Evolutionary conservation across 2,113 vertebrate genomes (phyloP), one percentile per base, ranked within the genome.

Genomic region (Corynorhinus townsendii): DNA sequence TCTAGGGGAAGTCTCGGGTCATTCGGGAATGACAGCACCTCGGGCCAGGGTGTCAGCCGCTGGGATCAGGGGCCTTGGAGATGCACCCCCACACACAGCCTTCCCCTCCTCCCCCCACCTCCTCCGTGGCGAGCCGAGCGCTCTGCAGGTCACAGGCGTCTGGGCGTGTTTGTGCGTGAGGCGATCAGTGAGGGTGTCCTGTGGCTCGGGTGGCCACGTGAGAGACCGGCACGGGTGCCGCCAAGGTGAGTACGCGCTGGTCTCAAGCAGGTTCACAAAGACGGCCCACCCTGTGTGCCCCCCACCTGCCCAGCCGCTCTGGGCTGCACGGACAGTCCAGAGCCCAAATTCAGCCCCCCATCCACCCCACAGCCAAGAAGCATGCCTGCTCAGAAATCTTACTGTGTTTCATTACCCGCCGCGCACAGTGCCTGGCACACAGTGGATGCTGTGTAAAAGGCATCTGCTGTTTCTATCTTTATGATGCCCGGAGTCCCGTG

Each of bases 221-320:
- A 97, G 98, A 98, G 97, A 96, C 91, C 94, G 95, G 97, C 97
- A 95, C 98, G 97, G 98, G 97, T 98, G 96, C 98, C 93, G 95
- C 43, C 59, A 98, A 99, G 99, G 99, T 99, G 99, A 99, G 99
- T 99, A 98, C 98, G 93, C 96, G 95, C 98, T 98, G 97, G 97
- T 98, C 98, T 98, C 97, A 95, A 98, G 98, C 96, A 40, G 89
- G 97, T 98, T 98, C 98, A 98, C 98, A 98, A 96, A 98, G 92
- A 98, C 98, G 98, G 98, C 98, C 98, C 99, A 99, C 98, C 99
- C 99, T 99, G 99, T 96, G 96, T 96, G 93, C 40, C 64, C 94
- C 49, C 93, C 26, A 19, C 35, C 35, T 2, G 3, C 66, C 62
- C 40, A 12, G 94, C 14, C 0, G 20, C 95, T 69, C 88, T 33